phyloP scores from a whole-genome alignment of 1,140 invertebrate genomes.

The Ostrea denselamellosa region DNA sequence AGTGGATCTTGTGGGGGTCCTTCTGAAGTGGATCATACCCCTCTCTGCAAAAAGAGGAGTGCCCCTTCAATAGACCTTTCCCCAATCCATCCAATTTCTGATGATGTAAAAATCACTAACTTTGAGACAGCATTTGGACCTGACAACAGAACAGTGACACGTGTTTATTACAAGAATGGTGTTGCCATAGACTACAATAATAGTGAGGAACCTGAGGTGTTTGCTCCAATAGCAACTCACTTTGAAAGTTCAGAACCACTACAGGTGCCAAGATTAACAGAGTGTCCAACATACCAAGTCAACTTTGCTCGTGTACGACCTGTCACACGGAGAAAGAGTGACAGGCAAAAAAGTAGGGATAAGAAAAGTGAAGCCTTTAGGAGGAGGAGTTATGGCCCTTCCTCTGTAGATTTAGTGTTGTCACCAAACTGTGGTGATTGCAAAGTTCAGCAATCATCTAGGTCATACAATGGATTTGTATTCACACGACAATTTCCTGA shows the following conservation, averaged over 20 bases:
- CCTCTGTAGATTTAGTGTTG: neutral
- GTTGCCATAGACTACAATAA: slow-evolving; percentile 69
- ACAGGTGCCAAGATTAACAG: slow-evolving; percentile 44
- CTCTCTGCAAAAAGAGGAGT: slow-evolving; percentile 47
- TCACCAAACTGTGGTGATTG: neutral
- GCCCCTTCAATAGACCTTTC: slow-evolving; percentile 63
- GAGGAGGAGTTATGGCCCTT: slow-evolving; percentile 50
- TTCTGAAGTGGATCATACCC: slow-evolving; percentile 52
- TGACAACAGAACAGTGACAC: slow-evolving; percentile 72
- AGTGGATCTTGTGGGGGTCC: slow-evolving; percentile 66
- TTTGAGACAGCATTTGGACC: slow-evolving; percentile 76
- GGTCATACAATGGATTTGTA: slow-evolving; percentile 15
- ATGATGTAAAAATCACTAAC: slow-evolving; percentile 57
- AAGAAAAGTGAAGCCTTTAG: slow-evolving; percentile 32
- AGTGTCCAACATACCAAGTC: slow-evolving; percentile 48
- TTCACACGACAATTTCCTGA: neutral
- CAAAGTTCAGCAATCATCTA: slow-evolving; percentile 4
- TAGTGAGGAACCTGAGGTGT: slow-evolving; percentile 53
- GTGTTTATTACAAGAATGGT: slow-evolving; percentile 70
- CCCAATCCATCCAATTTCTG: slow-evolving; percentile 57
- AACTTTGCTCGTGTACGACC: slow-evolving; percentile 57
- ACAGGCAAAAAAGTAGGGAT: slow-evolving; percentile 33
- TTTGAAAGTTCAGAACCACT: slow-evolving; percentile 61
- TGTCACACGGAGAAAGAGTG: slow-evolving; percentile 49
- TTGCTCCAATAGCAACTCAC: slow-evolving; percentile 68